Conservation (phyloP, 2,113 vertebrate genomes). For the Pao palembangensis region DNA sequence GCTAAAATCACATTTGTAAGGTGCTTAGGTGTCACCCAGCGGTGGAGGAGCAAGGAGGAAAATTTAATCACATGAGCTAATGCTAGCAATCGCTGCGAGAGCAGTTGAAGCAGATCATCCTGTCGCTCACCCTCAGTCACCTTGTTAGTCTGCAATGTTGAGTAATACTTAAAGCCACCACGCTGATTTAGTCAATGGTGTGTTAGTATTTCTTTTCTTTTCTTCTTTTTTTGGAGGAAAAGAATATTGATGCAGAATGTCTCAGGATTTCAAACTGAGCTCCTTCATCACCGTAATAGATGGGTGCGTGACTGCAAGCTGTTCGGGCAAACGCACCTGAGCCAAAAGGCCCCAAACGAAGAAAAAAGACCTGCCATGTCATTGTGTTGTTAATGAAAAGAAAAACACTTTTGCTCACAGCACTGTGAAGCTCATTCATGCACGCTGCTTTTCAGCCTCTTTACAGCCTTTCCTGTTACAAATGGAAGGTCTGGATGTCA, state of each 20-base stretch:
- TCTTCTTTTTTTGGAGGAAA: constrained; percentile 10
- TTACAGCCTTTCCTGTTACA: constrained; percentile 13
- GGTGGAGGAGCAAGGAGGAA: too few relatives aligned
- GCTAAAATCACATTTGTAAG: too few relatives aligned
- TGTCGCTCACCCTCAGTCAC: too few relatives aligned
- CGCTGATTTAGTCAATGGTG: too few relatives aligned
- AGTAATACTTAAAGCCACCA: too few relatives aligned
- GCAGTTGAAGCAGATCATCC: too few relatives aligned
- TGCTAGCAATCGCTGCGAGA: too few relatives aligned
- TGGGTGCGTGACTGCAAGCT: constrained; percentile 31
- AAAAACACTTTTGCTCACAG: constrained; percentile 20
- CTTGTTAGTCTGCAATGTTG: too few relatives aligned
- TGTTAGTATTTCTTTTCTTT: too few relatives aligned
- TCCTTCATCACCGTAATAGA: constrained; percentile 21
- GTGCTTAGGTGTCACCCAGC: too few relatives aligned
- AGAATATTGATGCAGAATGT: constrained; percentile 4
- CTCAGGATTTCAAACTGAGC: constrained; percentile 16
- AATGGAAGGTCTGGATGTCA: constrained; percentile 13
- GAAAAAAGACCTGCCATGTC: constrained; percentile 23
- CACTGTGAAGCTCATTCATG: constrained; percentile 23
- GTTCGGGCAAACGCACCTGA: constrained; percentile 29
- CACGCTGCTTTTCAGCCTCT: constrained; percentile 4
- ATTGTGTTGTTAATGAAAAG: constrained; percentile 37
- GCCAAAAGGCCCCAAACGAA: background rate
- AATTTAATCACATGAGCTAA: too few relatives aligned